Evolutionary conservation across 2,113 vertebrate genomes (phyloP).

Genomic region (Perca flavescens): DNA sequence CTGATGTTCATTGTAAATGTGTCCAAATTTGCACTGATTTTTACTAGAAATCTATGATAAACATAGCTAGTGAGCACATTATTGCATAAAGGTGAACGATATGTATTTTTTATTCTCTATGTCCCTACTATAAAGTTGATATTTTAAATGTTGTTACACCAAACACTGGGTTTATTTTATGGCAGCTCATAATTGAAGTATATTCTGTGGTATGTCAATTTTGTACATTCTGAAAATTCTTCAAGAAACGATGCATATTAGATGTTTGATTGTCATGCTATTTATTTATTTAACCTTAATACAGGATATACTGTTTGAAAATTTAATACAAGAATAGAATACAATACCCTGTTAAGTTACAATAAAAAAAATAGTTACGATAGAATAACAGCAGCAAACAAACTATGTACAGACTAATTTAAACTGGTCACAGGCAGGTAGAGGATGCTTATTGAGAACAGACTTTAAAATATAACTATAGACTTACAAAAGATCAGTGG

Average conservation of each 20-base stretch:
- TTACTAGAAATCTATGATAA: slow-evolving; percentile 61
- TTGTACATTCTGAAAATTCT: background rate
- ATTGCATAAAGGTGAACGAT: slow-evolving; percentile 52
- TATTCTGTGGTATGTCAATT: background rate
- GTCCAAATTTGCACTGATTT: slow-evolving; percentile 56
- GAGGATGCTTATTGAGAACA: background rate
- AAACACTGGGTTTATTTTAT: slow-evolving; percentile 1
- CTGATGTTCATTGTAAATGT: slow-evolving; percentile 50
- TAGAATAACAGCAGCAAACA: background rate
- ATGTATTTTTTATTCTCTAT: slow-evolving; percentile 62
- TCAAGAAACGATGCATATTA: background rate
- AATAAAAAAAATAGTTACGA: background rate
- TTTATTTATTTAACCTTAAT: background rate
- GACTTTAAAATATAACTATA: background rate
- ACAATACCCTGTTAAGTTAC: background rate
- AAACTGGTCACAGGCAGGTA: no score
- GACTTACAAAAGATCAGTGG: background rate
- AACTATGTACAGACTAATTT: no score
- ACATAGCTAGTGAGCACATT: slow-evolving; percentile 28
- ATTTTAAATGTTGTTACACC: slow-evolving; percentile 65
- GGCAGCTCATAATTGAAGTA: background rate
- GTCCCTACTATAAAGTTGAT: slow-evolving; percentile 77
- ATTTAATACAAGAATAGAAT: background rate
- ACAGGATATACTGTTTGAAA: background rate
- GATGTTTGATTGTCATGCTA: background rate